These are phyloP conservation scores for Artemia franciscana DNA, from an alignment of 1,140 invertebrate genomes.

Conservation along the genomic window DNA sequence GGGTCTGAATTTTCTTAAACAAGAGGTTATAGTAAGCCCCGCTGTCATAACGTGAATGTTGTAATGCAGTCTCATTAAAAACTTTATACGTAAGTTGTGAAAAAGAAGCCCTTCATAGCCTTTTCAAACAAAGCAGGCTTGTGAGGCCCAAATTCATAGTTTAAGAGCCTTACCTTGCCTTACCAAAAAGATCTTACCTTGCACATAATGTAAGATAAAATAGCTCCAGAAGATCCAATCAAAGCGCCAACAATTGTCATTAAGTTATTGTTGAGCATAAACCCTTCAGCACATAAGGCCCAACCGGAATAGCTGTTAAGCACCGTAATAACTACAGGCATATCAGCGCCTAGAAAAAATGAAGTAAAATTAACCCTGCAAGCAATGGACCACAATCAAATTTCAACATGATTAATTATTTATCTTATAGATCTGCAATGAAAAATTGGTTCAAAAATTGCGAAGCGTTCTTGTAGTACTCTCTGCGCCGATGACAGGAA, in stretches of 20 bases:
- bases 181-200: constrained; percentile 30
- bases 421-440: too few relatives aligned
- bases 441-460: too few relatives aligned
- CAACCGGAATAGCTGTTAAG: constrained; percentile 45
- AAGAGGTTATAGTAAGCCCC: too few relatives aligned
- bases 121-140: too few relatives aligned
- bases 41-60: too few relatives aligned
- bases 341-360: constrained; percentile 41
- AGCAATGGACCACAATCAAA: too few relatives aligned
- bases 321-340: constrained; percentile 81
- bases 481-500: too few relatives aligned
- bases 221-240: constrained; percentile 73
- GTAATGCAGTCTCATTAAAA: too few relatives aligned
- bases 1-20: too few relatives aligned
- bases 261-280: constrained; percentile 77
- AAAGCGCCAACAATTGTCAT: constrained; percentile 77
- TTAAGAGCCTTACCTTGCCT: not conserved
- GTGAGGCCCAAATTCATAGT: not conserved
- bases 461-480: too few relatives aligned
- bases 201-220: constrained; percentile 85
- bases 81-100: not conserved
- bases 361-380: too few relatives aligned
- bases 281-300: constrained; percentile 48
- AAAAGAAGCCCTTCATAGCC: constrained; percentile 5
- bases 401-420: too few relatives aligned